Evolutionary conservation across 2,797 vertebrate genomes (phyloP).

Genomic region (Myiothlypis chrysogaster): DNA sequence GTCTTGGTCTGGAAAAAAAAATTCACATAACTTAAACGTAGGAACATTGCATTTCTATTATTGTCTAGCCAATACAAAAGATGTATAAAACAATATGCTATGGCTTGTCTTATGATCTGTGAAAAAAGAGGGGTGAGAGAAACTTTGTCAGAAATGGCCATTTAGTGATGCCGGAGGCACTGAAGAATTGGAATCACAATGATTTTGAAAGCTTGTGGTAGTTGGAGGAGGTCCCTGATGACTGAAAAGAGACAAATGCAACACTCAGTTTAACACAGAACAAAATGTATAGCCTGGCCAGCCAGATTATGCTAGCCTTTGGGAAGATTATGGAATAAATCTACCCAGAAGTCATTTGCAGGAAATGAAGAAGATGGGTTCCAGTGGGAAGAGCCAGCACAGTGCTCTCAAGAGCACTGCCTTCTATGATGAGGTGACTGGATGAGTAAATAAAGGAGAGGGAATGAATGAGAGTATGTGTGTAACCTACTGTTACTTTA

Average conservation of each 20-base stretch:
- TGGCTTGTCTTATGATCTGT: background rate
- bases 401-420: background rate
- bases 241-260: background rate
- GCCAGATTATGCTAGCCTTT: background rate
- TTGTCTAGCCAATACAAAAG: background rate
- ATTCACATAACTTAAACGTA: background rate
- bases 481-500: background rate
- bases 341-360: background rate
- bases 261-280: background rate
- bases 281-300: background rate
- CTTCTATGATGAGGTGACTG: background rate
- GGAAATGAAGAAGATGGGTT: background rate
- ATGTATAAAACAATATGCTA: background rate
- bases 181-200: background rate
- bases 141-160: background rate
- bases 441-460: background rate
- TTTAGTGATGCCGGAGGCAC: background rate
- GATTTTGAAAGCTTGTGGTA: background rate
- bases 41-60: background rate
- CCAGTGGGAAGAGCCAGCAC: background rate
- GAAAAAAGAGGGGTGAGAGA: background rate
- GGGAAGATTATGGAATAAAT: background rate
- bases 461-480: background rate
- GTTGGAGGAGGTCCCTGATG: background rate
- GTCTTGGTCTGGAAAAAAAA: background rate